Percentiles rank a stretch among this genome's conserved stretches.
Evolutionary conservation across 2,797 vertebrate species (phyloP).

Genomic region (Melanotaenia nigrans): DNA sequence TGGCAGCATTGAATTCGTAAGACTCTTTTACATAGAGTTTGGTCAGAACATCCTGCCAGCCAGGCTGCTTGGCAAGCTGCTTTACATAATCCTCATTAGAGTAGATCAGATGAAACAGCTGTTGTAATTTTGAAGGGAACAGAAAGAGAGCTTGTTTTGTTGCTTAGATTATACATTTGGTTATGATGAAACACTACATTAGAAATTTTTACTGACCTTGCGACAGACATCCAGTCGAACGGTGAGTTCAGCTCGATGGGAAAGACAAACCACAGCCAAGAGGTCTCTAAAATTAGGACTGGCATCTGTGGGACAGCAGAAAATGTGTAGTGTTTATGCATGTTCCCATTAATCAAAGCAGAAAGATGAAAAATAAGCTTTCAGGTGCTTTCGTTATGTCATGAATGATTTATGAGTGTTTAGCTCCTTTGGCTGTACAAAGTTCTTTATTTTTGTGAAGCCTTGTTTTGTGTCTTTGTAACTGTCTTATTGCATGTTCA

Average conservation of each 20-base stretch:
- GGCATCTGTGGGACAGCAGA: slow-evolving; percentile 75
- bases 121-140: slow-evolving; percentile 25
- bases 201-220: slow-evolving; percentile 81
- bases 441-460: background rate
- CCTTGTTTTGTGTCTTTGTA: background rate
- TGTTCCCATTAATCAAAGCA: background rate
- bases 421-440: background rate
- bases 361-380: background rate
- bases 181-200: background rate
- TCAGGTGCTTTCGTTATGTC: background rate
- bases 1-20: slow-evolving; percentile 77
- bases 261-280: slow-evolving; percentile 91
- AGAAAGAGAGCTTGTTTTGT: slow-evolving; percentile 22
- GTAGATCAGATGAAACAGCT: slow-evolving; percentile 96
- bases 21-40: slow-evolving; percentile 95
- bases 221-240: slow-evolving; percentile 94
- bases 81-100: slow-evolving; percentile 88
- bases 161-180: background rate
- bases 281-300: slow-evolving; percentile 91
- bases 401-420: background rate
- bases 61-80: slow-evolving; percentile 87
- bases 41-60: slow-evolving; percentile 96
- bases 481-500: background rate
- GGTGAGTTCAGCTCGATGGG: slow-evolving; percentile 89
- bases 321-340: background rate